Conservation (phyloP, 2,113 vertebrate species). For the Heterotis niloticus region DNA sequence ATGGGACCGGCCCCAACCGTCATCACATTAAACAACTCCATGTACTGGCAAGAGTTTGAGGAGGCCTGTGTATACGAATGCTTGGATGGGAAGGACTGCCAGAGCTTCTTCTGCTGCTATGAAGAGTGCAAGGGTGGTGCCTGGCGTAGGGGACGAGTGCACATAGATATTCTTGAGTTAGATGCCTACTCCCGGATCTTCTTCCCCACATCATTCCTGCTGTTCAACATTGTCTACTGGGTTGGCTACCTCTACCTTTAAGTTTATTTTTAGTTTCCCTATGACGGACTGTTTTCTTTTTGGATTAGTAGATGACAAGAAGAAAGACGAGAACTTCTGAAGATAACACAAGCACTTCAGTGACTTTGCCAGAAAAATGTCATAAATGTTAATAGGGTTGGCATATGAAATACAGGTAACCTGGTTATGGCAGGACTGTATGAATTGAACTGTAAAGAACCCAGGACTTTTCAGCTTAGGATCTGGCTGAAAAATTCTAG, state of each 20-base stretch:
- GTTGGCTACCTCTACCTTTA: constrained; percentile 96
- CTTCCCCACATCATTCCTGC: constrained; percentile 89
- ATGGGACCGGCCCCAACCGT: constrained; percentile 74
- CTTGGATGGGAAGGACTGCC: constrained; percentile 93
- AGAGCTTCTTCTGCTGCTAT: constrained; percentile 93
- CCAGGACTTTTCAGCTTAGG: constrained; percentile 33
- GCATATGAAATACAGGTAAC: constrained; percentile 27
- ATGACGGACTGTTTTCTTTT: constrained; percentile 42
- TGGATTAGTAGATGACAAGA: not conserved
- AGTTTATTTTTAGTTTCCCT: constrained; percentile 45
- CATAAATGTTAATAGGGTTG: constrained; percentile 1
- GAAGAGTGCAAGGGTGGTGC: constrained; percentile 86
- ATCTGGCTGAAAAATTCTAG: constrained; percentile 42
- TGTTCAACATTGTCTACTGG: constrained; percentile 96
- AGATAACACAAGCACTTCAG: constrained; percentile 32
- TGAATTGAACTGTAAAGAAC: constrained; percentile 29
- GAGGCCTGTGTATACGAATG: constrained; percentile 86
- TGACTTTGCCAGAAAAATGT: constrained; percentile 19
- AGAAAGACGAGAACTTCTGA: not conserved
- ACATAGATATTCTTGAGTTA: constrained; percentile 86
- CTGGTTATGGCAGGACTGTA: constrained; percentile 32
- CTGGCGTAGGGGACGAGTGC: constrained; percentile 81
- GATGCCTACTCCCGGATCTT: constrained; percentile 91
- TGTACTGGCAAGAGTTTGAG: constrained; percentile 95
- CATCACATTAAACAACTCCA: constrained; percentile 81